phyloP scores from a whole-genome alignment of 2,797 vertebrate genomes.

The Brachymystax lenok region DNA sequence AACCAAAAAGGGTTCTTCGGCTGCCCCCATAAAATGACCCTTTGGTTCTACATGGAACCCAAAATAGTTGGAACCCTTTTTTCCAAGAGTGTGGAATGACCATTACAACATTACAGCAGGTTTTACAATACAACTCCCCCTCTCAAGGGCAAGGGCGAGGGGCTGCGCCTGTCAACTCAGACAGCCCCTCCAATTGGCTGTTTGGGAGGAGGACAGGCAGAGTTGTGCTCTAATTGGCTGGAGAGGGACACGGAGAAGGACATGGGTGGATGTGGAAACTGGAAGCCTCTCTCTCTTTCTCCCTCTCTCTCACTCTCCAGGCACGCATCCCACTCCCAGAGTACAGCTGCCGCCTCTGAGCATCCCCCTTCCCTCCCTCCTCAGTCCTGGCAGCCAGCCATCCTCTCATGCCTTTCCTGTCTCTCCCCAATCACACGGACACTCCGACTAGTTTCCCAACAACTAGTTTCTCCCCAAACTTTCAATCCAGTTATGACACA shows the following conservation, averaged over 20 bases:
- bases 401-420: conserved; percentile 35
- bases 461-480: not conserved
- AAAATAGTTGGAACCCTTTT: too few relatives aligned
- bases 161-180: conserved; percentile 1
- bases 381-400: conserved; percentile 28
- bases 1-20: too few relatives aligned
- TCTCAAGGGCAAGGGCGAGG: conserved; percentile 25
- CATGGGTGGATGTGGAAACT: conserved; percentile 24
- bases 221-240: conserved; percentile 17
- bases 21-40: too few relatives aligned
- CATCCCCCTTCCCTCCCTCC: conserved; percentile 1
- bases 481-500: not conserved
- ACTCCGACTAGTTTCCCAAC: conserved; percentile 9
- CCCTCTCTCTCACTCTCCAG: conserved; percentile 18
- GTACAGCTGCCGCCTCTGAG: conserved; percentile 41
- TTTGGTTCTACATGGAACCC: too few relatives aligned
- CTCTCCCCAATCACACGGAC: conserved; percentile 12
- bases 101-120: not conserved
- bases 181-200: conserved; percentile 10
- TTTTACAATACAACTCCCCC: conserved; percentile 6
- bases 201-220: conserved; percentile 21
- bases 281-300: conserved; percentile 28
- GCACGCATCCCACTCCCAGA: conserved; percentile 22
- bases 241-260: conserved; percentile 10
- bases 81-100: not conserved